These are phyloP conservation scores for Sturmia bella DNA, from an alignment of 2,888 invertebrate genomes.

Conservation along the genomic window DNA sequence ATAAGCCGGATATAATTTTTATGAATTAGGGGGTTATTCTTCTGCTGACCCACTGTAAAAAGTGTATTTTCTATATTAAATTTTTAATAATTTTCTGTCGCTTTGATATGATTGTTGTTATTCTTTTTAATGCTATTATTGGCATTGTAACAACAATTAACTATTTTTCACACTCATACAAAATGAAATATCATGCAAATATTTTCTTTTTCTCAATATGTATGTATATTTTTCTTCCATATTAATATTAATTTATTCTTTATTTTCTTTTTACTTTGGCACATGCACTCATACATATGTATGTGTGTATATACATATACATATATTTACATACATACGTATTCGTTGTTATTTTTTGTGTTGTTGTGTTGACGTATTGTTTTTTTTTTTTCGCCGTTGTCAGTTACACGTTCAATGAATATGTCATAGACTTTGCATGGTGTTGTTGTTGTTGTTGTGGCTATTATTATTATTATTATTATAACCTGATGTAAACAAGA, in stretches of 20 bases:
- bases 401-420: slow-evolving; percentile 35
- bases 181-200: slow-evolving; percentile 60
- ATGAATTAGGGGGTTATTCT: too few species aligned
- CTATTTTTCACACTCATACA: slow-evolving; percentile 45
- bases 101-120: slow-evolving; percentile 16
- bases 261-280: slow-evolving; percentile 1
- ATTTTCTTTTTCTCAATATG: slow-evolving; percentile 1
- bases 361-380: not conserved
- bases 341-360: too few species aligned
- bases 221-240: slow-evolving; percentile 33
- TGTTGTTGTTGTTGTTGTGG: slow-evolving; percentile 21
- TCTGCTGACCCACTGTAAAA: too few species aligned
- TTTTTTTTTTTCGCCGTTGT: slow-evolving; percentile 11
- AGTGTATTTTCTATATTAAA: not conserved
- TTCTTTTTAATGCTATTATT: slow-evolving; percentile 35
- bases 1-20: too few species aligned
- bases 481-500: slow-evolving; percentile 33
- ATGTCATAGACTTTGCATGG: too few species aligned
- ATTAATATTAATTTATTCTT: slow-evolving; percentile 44
- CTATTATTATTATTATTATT: too few species aligned
- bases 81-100: slow-evolving; percentile 2
- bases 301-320: not conserved
- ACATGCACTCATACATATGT: too few species aligned
- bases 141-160: slow-evolving; percentile 33
- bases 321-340: not conserved